phyloP scores from a whole-genome alignment of 2,113 vertebrate genomes.

The Bolborhynchus lineola region DNA sequence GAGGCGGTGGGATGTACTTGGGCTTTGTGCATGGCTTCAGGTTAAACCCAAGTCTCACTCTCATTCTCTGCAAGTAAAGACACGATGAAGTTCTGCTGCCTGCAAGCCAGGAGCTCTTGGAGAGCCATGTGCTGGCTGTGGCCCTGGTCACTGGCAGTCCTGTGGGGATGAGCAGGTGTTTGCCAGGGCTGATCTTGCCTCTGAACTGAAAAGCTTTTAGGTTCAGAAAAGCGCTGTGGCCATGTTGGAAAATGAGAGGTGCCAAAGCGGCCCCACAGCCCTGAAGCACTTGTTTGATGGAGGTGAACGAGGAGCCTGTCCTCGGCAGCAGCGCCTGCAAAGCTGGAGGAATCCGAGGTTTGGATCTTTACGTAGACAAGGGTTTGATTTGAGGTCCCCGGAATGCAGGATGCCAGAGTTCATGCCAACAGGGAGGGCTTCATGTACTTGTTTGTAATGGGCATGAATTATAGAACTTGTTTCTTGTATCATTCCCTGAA shows the following conservation, averaged over 20 bases:
- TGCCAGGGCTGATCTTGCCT: not conserved
- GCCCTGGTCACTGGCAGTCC: not conserved
- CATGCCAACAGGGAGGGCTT: not conserved
- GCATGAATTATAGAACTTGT: not conserved
- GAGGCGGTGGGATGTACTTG: not conserved
- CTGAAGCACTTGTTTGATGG: rapidly evolving
- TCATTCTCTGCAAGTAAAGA: not conserved
- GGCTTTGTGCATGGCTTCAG: not conserved
- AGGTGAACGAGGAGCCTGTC: not conserved
- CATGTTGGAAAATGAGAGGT: rapidly evolving
- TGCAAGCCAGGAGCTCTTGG: not conserved
- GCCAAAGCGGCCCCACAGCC: not conserved
- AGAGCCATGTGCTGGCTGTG: rapidly evolving
- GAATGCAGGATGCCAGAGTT: not conserved
- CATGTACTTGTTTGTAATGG: not conserved
- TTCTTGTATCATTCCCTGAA: not conserved
- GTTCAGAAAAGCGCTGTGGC: not conserved
- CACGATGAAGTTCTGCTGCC: not conserved
- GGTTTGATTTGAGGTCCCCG: not conserved
- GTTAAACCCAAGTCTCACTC: not conserved
- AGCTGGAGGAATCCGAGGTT: not conserved
- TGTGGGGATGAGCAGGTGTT: rapidly evolving
- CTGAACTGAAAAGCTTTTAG: not conserved
- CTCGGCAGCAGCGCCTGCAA: not conserved
- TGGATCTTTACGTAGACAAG: not conserved